Base-by-base conservation (phyloP, 2,113 vertebrate genomes). In the Podilymbus podiceps region DNA sequence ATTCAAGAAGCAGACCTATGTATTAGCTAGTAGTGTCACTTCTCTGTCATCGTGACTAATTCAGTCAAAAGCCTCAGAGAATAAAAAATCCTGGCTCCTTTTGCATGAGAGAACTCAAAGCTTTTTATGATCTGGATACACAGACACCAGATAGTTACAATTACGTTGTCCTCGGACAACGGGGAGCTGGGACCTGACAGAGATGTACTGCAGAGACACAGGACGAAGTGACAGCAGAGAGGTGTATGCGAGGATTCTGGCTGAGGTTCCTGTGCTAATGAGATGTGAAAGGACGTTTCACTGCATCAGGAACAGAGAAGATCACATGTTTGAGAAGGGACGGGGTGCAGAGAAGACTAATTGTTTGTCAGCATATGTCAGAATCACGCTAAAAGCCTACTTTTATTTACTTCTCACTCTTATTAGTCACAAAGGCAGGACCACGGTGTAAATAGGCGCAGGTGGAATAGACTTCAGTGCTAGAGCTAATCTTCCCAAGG, bases 381-480 rank as follows among this genome's bases (percentile, higher is more conserved):
- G 38, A 83, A 88, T 80, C 17, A 47, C 38, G 55, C 23, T 59
- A 74, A 49, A 87, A 83, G 11, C 6, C 42, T 69, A 6, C 18
- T 73, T 78, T 82, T 52, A 12, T 49, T 55, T 35, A 22, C 8
- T 55, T 85, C 35, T 76, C 1, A 2, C 49, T 78, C 40, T 31
- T 73, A 7, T 20, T 38, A 72, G 56, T 53, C 58, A 89, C 33
- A 85, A 93, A 76, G 35, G 31, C 40, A 63, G 15, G n/a, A 49
- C 25, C 42, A 42, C 3, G 7, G 67, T 0, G 0, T 66, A 53
- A 91, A 79, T 4, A 69, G 38, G 27, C 0, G 2, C 23, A 62
- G 46, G 35, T 22, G 25, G 33, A 84, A 89, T 0, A 73, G 22
- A 47, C 11, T 40, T 66, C 27, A 74, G 46, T 4, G 42, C 47